Evolutionary conservation across 2,888 invertebrate genomes (phyloP).

Genomic region (Cosmia trapezina): DNA sequence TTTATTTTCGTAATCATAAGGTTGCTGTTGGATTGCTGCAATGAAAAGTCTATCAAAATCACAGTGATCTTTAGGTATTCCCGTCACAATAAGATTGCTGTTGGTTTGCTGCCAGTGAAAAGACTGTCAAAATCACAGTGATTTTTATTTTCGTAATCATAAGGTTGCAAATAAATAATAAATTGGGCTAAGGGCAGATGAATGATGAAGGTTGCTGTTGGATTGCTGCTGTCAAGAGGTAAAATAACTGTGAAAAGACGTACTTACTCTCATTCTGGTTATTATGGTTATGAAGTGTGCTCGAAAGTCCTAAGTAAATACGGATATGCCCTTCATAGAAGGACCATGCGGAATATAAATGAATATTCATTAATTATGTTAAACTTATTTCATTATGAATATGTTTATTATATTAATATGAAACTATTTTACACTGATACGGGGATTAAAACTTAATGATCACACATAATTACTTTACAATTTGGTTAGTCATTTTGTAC

Average conservation of each 20-base stretch:
- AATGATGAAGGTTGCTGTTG: neutral
- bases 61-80: too few relatives aligned
- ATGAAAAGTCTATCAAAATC: too few relatives aligned
- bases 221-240: neutral
- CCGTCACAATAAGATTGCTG: too few relatives aligned
- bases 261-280: neutral
- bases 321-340: neutral
- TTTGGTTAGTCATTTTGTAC: neutral
- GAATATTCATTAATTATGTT: conserved; percentile 1
- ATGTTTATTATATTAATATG: neutral
- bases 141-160: too few relatives aligned
- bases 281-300: neutral
- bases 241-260: neutral
- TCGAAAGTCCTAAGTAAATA: neutral
- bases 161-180: too few relatives aligned
- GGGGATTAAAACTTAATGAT: neutral
- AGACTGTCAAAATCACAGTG: too few relatives aligned
- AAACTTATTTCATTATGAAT: neutral
- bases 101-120: too few relatives aligned
- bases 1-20: neutral
- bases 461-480: neutral
- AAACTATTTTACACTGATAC: neutral
- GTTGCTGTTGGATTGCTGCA: neutral
- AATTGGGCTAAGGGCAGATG: too few relatives aligned
- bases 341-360: neutral